Base-by-base conservation (phyloP, 2,797 vertebrate genomes). In the Aulostomus chinensis region DNA sequence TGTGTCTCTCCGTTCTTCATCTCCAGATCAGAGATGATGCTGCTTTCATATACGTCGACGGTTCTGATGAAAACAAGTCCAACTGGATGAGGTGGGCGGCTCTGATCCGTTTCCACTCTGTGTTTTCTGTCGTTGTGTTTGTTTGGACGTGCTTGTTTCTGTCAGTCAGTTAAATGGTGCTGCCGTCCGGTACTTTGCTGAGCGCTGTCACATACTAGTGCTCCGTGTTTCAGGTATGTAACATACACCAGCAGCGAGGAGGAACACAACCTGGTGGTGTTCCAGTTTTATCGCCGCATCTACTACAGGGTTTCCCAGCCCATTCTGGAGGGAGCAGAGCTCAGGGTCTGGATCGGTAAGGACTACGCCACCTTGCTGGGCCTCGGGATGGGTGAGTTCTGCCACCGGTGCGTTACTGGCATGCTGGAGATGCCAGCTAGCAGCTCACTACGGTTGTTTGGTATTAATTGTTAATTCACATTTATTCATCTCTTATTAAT, bases 301-400 rank as follows among this genome's bases (percentile, higher is more conserved):
- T 91, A 90, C 73, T 91, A 91, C 68, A 88, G 76, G 20, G 85
- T 88, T 6, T 85, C 85, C 38, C 82, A 86, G 66, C 50, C 80
- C 16, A 80, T 92, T 40, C 9, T 74, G 0, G 83, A 86, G 8
- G 84, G 89, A 18, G 42, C 74, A 0, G 87, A 91, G 64, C 84
- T 92, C 17, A 77, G 73, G 41, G 89, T 91, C 21, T 90, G 86
- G 84, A 89, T 90, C 0, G 84, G 89, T 5, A 85, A 82, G 66
- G 91, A 92, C n/a, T 91, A 92, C 11, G 89, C 87, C n/a, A 68
- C 71, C 2, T 64, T 89, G n/a, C 50, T 91, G 33, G 91, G 90
- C 8, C 71, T 92, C 4, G 83, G 82, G 22, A 72, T 85, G 68
- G 82, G 89, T 90, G 79, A 87, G 78, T n/a, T n/a, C n/a, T n/a